A percentile compares a stretch with the other conserved stretches of the same genome.
phyloP scores from a whole-genome alignment of 2,797 vertebrate species.

The Allobates femoralis region DNA sequence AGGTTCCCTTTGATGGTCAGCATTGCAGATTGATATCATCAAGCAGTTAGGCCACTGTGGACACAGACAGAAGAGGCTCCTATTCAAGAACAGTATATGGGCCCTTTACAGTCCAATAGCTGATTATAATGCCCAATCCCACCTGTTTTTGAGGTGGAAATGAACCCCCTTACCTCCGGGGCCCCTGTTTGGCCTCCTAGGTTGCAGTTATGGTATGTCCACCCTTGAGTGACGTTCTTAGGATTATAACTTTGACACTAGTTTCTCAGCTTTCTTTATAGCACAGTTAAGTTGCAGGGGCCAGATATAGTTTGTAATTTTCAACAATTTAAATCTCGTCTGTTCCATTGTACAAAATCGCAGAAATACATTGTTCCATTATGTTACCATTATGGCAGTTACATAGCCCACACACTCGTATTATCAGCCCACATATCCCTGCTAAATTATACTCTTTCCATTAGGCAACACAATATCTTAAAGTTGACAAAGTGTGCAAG shows the following conservation, averaged over 20 bases:
- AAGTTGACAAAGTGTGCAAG: conserved; percentile 1
- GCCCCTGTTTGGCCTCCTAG: no score
- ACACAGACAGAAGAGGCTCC: no score
- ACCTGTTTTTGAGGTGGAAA: no score
- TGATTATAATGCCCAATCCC: no score
- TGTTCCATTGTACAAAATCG: neutral
- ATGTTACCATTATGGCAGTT: conserved; percentile 25
- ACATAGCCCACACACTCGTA: conserved; percentile 30
- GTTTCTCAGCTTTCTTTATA: neutral
- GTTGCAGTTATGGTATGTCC: no score
- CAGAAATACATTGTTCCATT: conserved; percentile 30
- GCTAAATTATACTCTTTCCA: conserved; percentile 40
- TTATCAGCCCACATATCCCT: conserved; percentile 41
- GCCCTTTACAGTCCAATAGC: no score
- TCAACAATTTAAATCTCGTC: conserved; percentile 1
- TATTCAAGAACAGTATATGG: no score
- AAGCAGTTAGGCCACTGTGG: neutral
- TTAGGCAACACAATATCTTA: conserved; percentile 43
- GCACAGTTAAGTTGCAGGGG: neutral
- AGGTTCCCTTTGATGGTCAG: neutral
- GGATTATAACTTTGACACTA: neutral
- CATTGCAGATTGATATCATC: neutral
- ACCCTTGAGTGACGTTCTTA: neutral
- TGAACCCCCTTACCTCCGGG: no score
- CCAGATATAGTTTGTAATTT: neutral